Conservation (phyloP, 2,888 invertebrate species). For the Bruchidius siliquastri region DNA sequence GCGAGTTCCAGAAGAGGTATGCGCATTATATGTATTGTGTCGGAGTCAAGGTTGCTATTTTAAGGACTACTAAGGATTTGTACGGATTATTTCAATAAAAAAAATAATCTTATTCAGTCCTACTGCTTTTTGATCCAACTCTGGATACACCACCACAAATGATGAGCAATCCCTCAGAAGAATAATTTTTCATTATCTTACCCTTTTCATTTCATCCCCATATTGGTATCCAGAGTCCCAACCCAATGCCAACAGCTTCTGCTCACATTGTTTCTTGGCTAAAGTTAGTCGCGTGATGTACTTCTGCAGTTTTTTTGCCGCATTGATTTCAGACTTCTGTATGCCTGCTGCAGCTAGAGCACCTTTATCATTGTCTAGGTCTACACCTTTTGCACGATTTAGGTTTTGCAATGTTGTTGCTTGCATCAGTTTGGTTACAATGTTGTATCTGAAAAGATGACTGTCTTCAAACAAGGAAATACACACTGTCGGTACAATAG, state of each 20-base stretch:
- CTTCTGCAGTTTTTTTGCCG: conserved; percentile 76
- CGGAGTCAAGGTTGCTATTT: no score
- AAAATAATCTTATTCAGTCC: no score
- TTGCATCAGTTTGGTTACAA: conserved; percentile 90
- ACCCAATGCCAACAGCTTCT: conserved; percentile 66
- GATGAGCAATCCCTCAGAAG: no score
- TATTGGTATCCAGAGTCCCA: conserved; percentile 63
- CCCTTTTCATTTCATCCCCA: conserved; percentile 35
- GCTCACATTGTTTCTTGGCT: conserved; percentile 79
- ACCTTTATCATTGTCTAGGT: conserved; percentile 57
- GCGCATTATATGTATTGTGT: no score
- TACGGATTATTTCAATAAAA: no score
- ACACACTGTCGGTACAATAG: no score
- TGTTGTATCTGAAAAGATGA: conserved; percentile 61
- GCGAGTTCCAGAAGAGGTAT: no score
- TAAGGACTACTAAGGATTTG: no score
- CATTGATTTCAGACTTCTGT: conserved; percentile 71
- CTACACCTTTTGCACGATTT: conserved; percentile 77
- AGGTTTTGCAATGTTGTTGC: conserved; percentile 87
- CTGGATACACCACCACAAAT: no score
- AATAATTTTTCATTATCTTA: conserved; percentile 13
- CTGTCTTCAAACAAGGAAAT: background rate
- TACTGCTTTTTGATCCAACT: no score
- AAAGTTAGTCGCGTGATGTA: conserved; percentile 78
- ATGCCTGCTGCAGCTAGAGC: conserved; percentile 53